Evolutionary conservation across 35 echinoderm and acorn worm species (phyloP).

Genomic region (Apostichopus californicus): DNA sequence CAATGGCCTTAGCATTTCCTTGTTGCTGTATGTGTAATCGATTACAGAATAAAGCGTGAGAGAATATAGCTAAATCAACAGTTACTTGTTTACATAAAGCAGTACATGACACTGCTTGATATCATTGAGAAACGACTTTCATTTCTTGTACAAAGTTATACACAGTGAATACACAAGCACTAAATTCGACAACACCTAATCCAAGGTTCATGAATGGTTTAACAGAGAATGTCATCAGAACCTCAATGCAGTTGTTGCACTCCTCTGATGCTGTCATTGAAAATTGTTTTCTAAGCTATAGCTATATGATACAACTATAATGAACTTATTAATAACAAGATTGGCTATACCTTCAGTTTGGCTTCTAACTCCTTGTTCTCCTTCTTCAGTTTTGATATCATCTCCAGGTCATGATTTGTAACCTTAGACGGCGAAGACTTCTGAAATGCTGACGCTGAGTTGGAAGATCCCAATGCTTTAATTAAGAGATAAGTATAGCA

Average conservation of each 20-base stretch:
- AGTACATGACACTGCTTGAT: too few species aligned
- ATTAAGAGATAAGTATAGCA: background rate
- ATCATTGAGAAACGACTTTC: too few species aligned
- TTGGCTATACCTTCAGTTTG: slow-evolving; percentile 6
- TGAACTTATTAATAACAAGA: background rate
- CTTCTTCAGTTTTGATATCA: background rate
- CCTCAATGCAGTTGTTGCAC: background rate
- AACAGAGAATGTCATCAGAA: background rate
- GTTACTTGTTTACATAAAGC: too few species aligned
- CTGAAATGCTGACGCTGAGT: background rate
- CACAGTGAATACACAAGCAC: background rate
- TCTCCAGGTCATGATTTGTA: background rate
- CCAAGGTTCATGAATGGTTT: background rate
- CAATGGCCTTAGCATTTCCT: too few species aligned
- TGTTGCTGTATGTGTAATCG: too few species aligned
- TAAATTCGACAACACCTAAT: background rate
- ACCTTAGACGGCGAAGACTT: background rate
- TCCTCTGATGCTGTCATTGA: background rate
- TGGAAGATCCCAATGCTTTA: slow-evolving; percentile 17
- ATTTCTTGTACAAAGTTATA: too few species aligned
- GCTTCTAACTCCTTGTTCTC: slow-evolving; percentile 30
- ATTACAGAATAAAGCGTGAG: too few species aligned
- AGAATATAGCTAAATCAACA: too few species aligned
- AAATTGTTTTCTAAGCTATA: background rate
- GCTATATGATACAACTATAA: too few species aligned